A percentile compares a stretch with the other conserved stretches of the same genome.
These are phyloP conservation scores for Pyrrhosoma nymphula DNA, from an alignment of 2,888 invertebrate species.

Conservation along the genomic window DNA sequence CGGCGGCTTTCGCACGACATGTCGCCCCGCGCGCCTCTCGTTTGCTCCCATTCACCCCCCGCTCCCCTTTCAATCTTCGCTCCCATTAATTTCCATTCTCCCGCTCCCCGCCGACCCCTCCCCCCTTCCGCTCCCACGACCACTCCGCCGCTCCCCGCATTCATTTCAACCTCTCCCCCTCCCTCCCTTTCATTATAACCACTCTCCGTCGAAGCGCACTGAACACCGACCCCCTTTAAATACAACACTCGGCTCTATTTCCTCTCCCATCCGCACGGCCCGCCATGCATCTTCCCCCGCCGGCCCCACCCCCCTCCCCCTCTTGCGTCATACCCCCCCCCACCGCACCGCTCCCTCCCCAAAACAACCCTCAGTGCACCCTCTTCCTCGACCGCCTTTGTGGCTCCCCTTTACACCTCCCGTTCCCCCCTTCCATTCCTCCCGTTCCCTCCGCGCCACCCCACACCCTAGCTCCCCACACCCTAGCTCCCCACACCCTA, in stretches of 20 bases:
- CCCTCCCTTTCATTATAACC: conserved; percentile 9
- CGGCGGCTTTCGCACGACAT: neutral
- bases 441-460: neutral
- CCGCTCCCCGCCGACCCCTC: neutral
- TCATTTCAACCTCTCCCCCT: neutral
- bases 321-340: neutral
- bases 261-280: neutral
- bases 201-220: conserved; percentile 22
- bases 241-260: conserved; percentile 39
- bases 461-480: neutral
- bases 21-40: neutral
- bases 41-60: neutral
- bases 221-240: conserved; percentile 30
- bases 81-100: conserved; percentile 36
- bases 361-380: neutral
- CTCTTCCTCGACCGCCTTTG: conserved; percentile 2
- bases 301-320: neutral
- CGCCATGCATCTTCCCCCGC: conserved; percentile 10
- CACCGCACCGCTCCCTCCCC: neutral
- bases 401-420: conserved; percentile 19
- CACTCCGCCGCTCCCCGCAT: neutral
- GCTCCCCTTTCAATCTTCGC: conserved; percentile 1
- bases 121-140: neutral
- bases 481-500: neutral
- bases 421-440: neutral